Evolutionary conservation across 2,797 vertebrate species (phyloP).

Genomic region (Champsocephalus gunnari): DNA sequence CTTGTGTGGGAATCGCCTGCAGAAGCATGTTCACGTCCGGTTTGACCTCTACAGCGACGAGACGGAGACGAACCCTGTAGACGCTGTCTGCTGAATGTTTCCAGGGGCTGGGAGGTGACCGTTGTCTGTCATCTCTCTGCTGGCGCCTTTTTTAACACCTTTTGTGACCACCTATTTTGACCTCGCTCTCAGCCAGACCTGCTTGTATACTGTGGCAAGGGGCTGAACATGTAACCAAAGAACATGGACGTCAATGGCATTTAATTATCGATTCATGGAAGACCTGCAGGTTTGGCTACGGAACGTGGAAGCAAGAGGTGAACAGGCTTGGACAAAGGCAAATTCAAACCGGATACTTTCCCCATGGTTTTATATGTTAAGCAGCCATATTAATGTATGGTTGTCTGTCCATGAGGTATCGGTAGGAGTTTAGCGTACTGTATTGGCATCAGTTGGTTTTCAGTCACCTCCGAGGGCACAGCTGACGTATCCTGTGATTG

Average conservation of each 20-base stretch:
- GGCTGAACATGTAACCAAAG: slow-evolving; percentile 33
- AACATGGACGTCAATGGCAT: slow-evolving; percentile 37
- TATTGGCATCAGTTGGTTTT: slow-evolving; percentile 51
- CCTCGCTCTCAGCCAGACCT: neutral
- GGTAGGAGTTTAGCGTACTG: slow-evolving; percentile 33
- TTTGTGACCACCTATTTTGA: slow-evolving; percentile 57
- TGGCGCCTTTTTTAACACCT: slow-evolving; percentile 34
- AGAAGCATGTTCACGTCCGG: slow-evolving; percentile 50
- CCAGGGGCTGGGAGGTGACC: slow-evolving; percentile 46
- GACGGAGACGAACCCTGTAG: slow-evolving; percentile 28
- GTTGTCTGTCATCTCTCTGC: slow-evolving; percentile 35
- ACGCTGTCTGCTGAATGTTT: slow-evolving; percentile 48
- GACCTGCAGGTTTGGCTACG: slow-evolving; percentile 20
- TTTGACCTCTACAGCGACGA: slow-evolving; percentile 54
- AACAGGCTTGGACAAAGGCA: slow-evolving; percentile 30
- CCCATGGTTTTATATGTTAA: slow-evolving; percentile 1
- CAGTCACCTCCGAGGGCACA: slow-evolving; percentile 43
- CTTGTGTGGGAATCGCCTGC: slow-evolving; percentile 49
- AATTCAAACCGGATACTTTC: slow-evolving; percentile 7
- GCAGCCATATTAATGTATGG: slow-evolving; percentile 1
- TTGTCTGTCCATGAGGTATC: slow-evolving; percentile 31
- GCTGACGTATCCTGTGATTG: slow-evolving; percentile 61
- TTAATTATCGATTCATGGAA: slow-evolving; percentile 60
- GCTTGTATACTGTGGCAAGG: slow-evolving; percentile 26
- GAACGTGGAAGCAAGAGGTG: slow-evolving; percentile 8